Conservation (phyloP, 2,888 invertebrate species). For the Sicus ferrugineus region DNA sequence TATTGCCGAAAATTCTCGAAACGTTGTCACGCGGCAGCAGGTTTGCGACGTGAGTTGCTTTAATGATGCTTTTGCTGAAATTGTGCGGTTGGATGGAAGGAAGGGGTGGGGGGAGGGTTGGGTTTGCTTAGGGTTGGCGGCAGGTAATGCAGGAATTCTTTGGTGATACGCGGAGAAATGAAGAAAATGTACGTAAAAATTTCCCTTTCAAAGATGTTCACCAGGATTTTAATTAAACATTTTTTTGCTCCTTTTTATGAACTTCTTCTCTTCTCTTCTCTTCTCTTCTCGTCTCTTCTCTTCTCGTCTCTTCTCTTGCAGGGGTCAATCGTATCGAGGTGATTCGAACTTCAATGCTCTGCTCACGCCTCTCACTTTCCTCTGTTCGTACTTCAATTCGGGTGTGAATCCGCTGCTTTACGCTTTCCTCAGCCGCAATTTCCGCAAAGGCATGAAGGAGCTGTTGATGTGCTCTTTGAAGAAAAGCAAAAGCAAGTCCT, state of each 20-base stretch:
- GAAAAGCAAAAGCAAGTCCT: slow-evolving; percentile 62
- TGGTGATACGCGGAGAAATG: no score
- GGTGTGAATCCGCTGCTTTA: slow-evolving; percentile 90
- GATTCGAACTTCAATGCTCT: slow-evolving; percentile 78
- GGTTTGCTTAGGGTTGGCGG: background rate
- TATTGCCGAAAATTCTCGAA: background rate
- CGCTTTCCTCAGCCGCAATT: slow-evolving; percentile 83
- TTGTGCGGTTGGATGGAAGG: no score
- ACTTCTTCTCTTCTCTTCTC: background rate
- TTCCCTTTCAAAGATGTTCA: no score
- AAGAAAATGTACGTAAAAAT: background rate
- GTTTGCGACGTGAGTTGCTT: slow-evolving; percentile 3
- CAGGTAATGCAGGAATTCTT: background rate
- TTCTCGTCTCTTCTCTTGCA: slow-evolving; percentile 42
- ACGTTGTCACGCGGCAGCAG: background rate
- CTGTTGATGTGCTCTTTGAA: slow-evolving; percentile 72
- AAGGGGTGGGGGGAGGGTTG: background rate
- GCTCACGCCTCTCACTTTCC: slow-evolving; percentile 84
- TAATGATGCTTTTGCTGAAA: background rate
- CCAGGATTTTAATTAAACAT: background rate
- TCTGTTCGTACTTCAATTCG: slow-evolving; percentile 88
- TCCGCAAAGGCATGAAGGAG: slow-evolving; percentile 85
- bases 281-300: background rate
- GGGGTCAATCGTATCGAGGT: slow-evolving; percentile 73
- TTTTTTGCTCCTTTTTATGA: background rate